Evolutionary conservation across 2,888 invertebrate species (phyloP), one percentile per base, ranked within the genome.

Genomic region (Rosalia funebris): DNA sequence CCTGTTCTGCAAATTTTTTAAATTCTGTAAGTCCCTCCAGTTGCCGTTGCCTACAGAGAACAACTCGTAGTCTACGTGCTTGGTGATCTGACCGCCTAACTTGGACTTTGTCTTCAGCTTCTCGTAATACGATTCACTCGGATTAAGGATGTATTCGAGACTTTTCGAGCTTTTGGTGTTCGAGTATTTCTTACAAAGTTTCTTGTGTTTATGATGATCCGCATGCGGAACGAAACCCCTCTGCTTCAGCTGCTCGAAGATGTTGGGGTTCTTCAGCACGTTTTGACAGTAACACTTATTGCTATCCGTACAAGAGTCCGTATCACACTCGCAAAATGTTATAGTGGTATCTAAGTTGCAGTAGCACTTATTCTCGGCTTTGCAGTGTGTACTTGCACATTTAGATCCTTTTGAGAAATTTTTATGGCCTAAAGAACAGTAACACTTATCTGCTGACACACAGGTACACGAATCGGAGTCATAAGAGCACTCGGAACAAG

Each of bases 401-500:
- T 69, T 60, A 10, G 60, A 50, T 19, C 65, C 68, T 42, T 65
- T 73, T 7, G 62, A 63, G 46, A 68, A 83, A 62, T 82, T 83
- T 60, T 85, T 85, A 1, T 84, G 84, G 15, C 88, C 89, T 58
- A 92, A 75, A 1, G 93, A 92, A 75, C 95, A 95, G 75, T 95
- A 95, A 74, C 95, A 95, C 71, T 93, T 89, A 76, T 94, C 93
- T 0, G 91, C 89, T 0, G 88, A 88, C 16, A 85, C 83, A 71
- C 90, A 91, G 9, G 89, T 88, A 75, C 93, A 93, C 10, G 92
- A 90, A 71, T 93, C 93, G 1, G 92, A 93, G 75, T 94, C 93
- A 76, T 89, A 90, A 66, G 89, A 89, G 76, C 95, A 95, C 79
- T 95, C 95, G 37, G 93, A 93, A 78, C 93, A 95, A 1, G 93